Evolutionary conservation across 2,888 invertebrate genomes (phyloP), one percentile per base, ranked within the genome.

Genomic region (Cryptosula pallasiana): DNA sequence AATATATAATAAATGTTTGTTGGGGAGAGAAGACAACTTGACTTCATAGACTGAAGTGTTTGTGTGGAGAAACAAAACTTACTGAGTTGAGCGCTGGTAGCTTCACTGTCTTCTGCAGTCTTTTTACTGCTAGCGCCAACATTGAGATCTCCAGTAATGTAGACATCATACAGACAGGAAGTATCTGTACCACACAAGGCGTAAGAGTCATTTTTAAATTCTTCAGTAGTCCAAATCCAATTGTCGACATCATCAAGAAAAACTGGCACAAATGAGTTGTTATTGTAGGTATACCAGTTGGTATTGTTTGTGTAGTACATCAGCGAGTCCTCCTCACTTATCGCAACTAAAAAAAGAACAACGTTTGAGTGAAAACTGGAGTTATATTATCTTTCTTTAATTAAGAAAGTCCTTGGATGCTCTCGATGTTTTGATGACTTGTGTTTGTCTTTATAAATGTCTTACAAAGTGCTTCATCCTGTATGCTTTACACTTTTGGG

Each of bases 211-310:
- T 45, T 45, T 23, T 55, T 55, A 23, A 55, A 5, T 16, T 55
- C 55, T 5, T 55, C 55, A 16, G 55, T 23, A 16, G 55, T 5
- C 55, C 55, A 55, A 5, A 55, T 25, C 55, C 55, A 55, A n/a
- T n/a, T 55, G 25, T 55, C 23, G 23, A 55, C 23, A 23, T 55
- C 23, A 55, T 55, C 55, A 55, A 25, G 16, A 55, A 55, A 55
- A 3, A 55, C 55, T 13, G 55, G 55, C 25, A 55, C 55, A 55
- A 23, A 55, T 55, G 55, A 55, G 23, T 55, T 55, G 55, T 55
- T 55, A 3, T 55, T 55, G 23, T 55, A 55, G 5, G 55, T 55
- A 16, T 3, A 16, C 55, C 55, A 55, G 55, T 55, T 25, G 25
- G 55, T 55, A 3, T 23, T 23, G 25, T 55, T 55, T 55, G 55